These are phyloP conservation scores for Geophilus truncorum DNA, from an alignment of 2,888 invertebrate genomes.

Conservation along the genomic window DNA sequence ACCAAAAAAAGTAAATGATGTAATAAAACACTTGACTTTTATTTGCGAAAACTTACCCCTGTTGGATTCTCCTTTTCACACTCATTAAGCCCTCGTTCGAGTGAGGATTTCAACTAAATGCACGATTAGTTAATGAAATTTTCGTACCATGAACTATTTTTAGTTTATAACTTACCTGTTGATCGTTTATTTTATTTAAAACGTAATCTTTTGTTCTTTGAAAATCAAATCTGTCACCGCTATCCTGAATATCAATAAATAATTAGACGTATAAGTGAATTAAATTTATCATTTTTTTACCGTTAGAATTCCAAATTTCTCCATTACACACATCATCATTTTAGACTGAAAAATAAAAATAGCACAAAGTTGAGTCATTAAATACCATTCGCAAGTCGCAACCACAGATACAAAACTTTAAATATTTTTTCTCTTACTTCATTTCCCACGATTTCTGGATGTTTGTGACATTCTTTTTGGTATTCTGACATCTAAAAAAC, in stretches of 20 bases:
- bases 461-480: background rate
- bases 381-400: no score
- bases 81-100: background rate
- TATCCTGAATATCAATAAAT: background rate
- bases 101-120: background rate
- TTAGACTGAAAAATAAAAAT: background rate
- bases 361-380: no score
- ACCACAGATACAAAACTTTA: no score
- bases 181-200: background rate
- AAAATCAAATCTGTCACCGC: background rate
- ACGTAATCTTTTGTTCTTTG: background rate
- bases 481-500: background rate
- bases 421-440: background rate
- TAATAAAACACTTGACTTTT: background rate
- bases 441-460: background rate
- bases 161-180: background rate
- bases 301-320: background rate
- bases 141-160: background rate
- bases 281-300: no score
- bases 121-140: background rate
- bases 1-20: background rate
- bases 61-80: background rate
- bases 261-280: no score
- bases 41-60: background rate
- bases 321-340: background rate